Evolutionary conservation across 2,888 invertebrate genomes (phyloP), one percentile per base, ranked within the genome.

Genomic region (Rhaphigaster nebulosa): DNA sequence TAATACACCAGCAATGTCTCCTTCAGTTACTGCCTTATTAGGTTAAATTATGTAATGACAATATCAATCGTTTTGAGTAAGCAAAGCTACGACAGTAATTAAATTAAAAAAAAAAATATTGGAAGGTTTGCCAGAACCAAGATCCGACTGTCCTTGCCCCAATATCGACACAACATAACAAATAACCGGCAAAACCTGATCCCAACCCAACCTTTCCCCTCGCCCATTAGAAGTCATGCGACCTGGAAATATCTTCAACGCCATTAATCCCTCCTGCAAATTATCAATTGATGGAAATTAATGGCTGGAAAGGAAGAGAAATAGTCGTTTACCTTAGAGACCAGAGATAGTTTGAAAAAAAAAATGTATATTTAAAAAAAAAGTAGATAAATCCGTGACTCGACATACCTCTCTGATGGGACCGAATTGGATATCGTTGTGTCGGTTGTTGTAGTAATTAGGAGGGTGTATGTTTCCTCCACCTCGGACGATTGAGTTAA

Each of bases 111-210:
- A n/a, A 60, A 26, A 60, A 60, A 65, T 65, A 13, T 65, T 65
- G 65, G 65, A 29, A 65, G 3, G 29, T 12, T 12, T n/a, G n/a
- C 23, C 6, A n/a, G 0, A 0, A 34, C 0, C 38, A 20, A 38
- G 38, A 34, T 8, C 20, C 34, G 34, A 76, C 70, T 38, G 70
- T 76, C 70, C 70, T 76, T 76, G 70, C 70, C 70, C 70, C 70
- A 76, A 76, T 76, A 76, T 76, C 70, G 20, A 76, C 34, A 38
- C 70, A 6, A 38, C 70, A 38, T 34, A 76, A 76, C 70, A 76
- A 76, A 76, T 8, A 76, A 76, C 70, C 70, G 70, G 70, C 34
- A 38, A 20, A 76, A 76, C 70, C 70, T 76, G 70, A 76, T 76
- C 38, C 38, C 4, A 13, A 6, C 70, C 38, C 20, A 76, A 76